Evolutionary conservation across 92 coral and sea anemone species (phyloP), one percentile per base, ranked within the genome.

Genomic region (Heteractis magnifica): DNA sequence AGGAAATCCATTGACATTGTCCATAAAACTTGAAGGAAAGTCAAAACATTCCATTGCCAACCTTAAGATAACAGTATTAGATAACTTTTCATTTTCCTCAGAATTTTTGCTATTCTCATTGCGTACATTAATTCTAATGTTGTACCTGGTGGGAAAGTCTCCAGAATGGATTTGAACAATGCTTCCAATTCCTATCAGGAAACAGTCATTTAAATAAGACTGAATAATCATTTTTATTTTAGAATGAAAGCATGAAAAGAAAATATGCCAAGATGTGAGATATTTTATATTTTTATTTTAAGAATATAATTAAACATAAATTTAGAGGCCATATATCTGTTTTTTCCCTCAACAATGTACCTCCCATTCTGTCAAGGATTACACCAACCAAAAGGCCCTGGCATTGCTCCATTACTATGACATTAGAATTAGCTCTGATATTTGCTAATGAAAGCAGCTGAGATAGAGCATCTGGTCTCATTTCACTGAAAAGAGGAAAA

Each of bases 301-400:
- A n/a, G n/a, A n/a, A n/a, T n/a, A n/a, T n/a, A n/a, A n/a, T n/a
- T n/a, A n/a, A n/a, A n/a, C n/a, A n/a, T n/a, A n/a, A n/a, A n/a
- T n/a, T n/a, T n/a, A n/a, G n/a, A n/a, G n/a, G n/a, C n/a, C n/a
- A n/a, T n/a, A n/a, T n/a, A 34, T 34, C 44, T 34, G 1, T 34
- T 34, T 34, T 34, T 53, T 53, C 58, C 58, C 5, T 68, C 13
- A 9, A n/a, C 15, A 68, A 12, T 89, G 58, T 87, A 95, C 98
- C 98, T 82, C 93, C 98, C 98, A 95, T 95, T 79, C 96, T 92
- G 15, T 92, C 96, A 78, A 94, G 72, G 4, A 92, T 83, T 41
- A 95, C 93, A 65, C 98, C 98, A 56, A 87, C 92, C 49, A 95
- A 81, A 85, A 95, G 88, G 21, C 98, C 95, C 77, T 94, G 98